Evolutionary conservation across 2,888 invertebrate species (phyloP), one percentile per base, ranked within the genome.

Genomic region (Cerceris rybyensis): DNA sequence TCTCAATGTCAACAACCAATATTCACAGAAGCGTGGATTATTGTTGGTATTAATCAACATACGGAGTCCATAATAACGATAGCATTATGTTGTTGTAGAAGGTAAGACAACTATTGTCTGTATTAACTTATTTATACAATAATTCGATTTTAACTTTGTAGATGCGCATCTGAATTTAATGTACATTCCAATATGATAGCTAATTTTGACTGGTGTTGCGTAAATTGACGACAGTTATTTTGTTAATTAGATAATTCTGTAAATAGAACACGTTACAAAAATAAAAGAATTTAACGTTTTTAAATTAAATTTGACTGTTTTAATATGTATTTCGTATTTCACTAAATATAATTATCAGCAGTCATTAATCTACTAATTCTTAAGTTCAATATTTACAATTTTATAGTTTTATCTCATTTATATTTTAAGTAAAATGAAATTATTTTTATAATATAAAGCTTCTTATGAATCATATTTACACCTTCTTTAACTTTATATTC

Each of bases 1-100:
- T 81, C 82, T 68, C 74, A 80, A 61, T 91, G 91, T 69, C 86
- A 87, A 67, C 86, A 90, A 67, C 88, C 91, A 52, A 91, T 91
- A 61, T 91, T 91, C 69, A 90, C 91, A 42, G 91, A 91, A 84
- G 86, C 90, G 50, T 91, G 91, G 91, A 73, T 90, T n/a, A 79
- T 88, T 58, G 79, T 87, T 66, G 89, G 89, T 46, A 63, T 83
- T 43, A 79, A 73, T 13, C 80, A 78, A 65, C 74, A 83, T 16
- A 70, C 68, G 58, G 83, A 87, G 57, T 71, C 79, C 14, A 77
- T 88, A 78, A 86, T 87, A 73, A 88, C 87, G 54, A 80, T 89
- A 64, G 87, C 87, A 57, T 79, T 90, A 63, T 90, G 87, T 49
- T 91, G 91, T 68, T 86, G 87, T 60, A 87, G 83, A 81, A 90